Evolutionary conservation across 2,797 vertebrate species (phyloP), one percentile per base, ranked within the genome.

Genomic region (Artibeus lituratus): DNA sequence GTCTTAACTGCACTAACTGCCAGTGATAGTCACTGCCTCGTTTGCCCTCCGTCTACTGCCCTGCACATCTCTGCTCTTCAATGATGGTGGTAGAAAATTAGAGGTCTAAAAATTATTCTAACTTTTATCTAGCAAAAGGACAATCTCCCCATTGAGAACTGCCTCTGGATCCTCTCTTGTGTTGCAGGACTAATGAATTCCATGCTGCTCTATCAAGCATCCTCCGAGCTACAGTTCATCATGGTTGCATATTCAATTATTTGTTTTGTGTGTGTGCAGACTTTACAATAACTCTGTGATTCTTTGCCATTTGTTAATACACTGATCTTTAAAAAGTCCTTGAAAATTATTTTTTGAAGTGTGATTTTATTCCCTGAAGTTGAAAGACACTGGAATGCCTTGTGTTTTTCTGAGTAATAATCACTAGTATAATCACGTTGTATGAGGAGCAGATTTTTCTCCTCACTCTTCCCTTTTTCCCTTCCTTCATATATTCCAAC

Each of bases 281-380:
- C 7, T 55, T 87, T 74, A 44, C 22, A 57, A 24, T 81, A 90
- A 90, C 21, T 95, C 32, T 53, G 65, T 35, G 47, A 78, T 55
- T 26, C 22, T 74, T 49, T 87, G 21, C 22, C 51, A 76, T 1
- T 91, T 86, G 4, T 82, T 77, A 72, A 88, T n/a, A 84, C 26
- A 53, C 4, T 88, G 53, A 5, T 77, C 22, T 32, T 94, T 88
- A 4, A 91, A 96, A 90, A 39, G 4, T 35, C 18, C 32, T 83
- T 12, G 73, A 88, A 90, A 82, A 37, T 47, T 85, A 89, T 80
- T 78, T 94, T 94, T 92, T 77, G n/a, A 92, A 94, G 65, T 84
- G 49, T 35, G 22, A 80, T 90, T 77, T 83, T 73, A 44, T 6
- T 91, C 26, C 12, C 12, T 73, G 67, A 65, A 73, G 29, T 82